Evolutionary conservation across 2,888 invertebrate genomes (phyloP).

Genomic region (Mythimna impura): DNA sequence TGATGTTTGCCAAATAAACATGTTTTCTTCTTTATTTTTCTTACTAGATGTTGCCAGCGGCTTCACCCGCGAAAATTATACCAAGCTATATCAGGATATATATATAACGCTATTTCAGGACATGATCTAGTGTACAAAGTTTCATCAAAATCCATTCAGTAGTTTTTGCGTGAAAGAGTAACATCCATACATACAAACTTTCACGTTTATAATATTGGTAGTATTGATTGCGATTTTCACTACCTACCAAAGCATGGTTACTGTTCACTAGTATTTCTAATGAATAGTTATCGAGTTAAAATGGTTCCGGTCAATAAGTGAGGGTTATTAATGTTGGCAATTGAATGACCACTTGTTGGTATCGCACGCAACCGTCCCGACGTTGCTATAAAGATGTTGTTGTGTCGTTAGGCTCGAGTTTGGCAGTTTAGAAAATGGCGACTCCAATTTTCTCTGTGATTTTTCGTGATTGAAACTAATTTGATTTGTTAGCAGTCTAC

Average conservation of each 20-base stretch:
- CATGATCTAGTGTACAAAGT: no score
- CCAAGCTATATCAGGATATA: no score
- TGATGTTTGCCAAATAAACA: no score
- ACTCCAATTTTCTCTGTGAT: conserved; percentile 22
- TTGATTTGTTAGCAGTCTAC: conserved; percentile 16
- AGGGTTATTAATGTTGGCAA: conserved; percentile 48
- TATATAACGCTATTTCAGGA: no score
- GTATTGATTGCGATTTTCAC: background rate
- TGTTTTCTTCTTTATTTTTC: no score
- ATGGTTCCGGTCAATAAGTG: conserved; percentile 38
- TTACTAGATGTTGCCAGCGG: no score
- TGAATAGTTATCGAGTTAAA: conserved; percentile 41
- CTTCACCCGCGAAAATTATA: no score
- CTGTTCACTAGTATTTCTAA: conserved; percentile 11
- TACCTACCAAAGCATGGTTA: background rate
- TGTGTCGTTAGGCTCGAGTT: conserved; percentile 5
- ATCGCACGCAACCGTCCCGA: conserved; percentile 4
- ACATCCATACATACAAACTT: no score
- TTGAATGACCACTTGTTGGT: conserved; percentile 58
- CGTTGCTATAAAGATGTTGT: conserved; percentile 16
- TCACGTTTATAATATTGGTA: no score
- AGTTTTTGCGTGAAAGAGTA: no score
- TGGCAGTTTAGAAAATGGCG: conserved; percentile 21
- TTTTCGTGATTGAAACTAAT: conserved; percentile 27
- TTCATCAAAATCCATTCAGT: no score